phyloP scores from a whole-genome alignment of 2,888 invertebrate species.

The Temnothorax rugatulus region DNA sequence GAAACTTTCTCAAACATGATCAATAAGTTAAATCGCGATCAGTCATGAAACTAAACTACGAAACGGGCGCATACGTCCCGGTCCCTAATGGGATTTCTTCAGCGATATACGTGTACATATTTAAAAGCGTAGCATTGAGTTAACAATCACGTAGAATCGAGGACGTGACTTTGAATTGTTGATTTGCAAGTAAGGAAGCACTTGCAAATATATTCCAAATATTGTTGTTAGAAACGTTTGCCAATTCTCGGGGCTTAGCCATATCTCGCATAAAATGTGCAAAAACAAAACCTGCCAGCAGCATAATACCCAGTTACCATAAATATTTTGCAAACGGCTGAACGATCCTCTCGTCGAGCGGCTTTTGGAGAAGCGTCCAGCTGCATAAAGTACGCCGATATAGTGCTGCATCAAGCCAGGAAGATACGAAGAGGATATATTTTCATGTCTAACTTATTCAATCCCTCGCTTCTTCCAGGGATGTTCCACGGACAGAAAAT shows the following conservation, averaged over 20 bases:
- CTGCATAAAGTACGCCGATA: conserved; percentile 40
- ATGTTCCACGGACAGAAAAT: not conserved
- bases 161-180: conserved; percentile 1
- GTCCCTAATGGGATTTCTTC: conserved; percentile 16
- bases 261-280: conserved; percentile 10
- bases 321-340: conserved; percentile 43
- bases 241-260: not conserved
- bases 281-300: conserved; percentile 27
- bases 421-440: conserved; percentile 26
- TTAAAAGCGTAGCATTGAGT: not conserved
- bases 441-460: conserved; percentile 45
- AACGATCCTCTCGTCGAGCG: conserved; percentile 45
- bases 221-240: conserved; percentile 18
- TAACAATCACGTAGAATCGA: not conserved
- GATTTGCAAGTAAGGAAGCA: not conserved
- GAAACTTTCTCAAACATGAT: conserved; percentile 58
- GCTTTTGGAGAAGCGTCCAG: conserved; percentile 37
- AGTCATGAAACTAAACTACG: conserved; percentile 37
- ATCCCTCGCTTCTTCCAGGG: not conserved
- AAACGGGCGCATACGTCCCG: not conserved
- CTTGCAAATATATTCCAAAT: not conserved
- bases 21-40: conserved; percentile 55
- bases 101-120: not conserved
- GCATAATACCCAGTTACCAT: conserved; percentile 28
- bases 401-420: conserved; percentile 2